Evolutionary conservation across 2,113 vertebrate genomes (phyloP), one percentile per base, ranked within the genome.

Genomic region (Lates calcarifer): DNA sequence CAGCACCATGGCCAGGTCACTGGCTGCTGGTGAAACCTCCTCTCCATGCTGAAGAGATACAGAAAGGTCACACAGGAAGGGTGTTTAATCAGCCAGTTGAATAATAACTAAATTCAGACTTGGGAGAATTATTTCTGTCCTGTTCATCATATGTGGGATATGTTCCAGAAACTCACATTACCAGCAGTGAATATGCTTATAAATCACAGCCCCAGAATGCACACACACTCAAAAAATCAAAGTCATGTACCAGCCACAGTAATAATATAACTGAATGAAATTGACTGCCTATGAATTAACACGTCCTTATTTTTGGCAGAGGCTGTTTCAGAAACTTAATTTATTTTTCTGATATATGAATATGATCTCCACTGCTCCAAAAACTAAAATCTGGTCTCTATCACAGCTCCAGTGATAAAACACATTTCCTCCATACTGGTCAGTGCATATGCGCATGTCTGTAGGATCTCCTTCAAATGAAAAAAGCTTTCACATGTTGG

Each of bases 1-100:
- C 93, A 99, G 94, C 20, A 99, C 97, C 97, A 98, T 97, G 82
- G 97, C 98, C 91, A 99, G 94, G 90, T 98, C 97, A 0, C 97
- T 98, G 91, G 97, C 98, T 0, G 97, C 98, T 0, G 97, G 97
- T 33, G 97, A 98, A n/a, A 97, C 95, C 86, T 98, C 97, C 74
- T 99, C 98, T 0, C 97, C 96, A 0, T 98, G 97, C 98, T 99
- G 92, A 0, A 61, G 33, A 80, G 3, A 58, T 0, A 70, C 14
- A 73, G 24, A 37, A 9, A 65, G 6, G 1, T 13, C 3, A 11
- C 15, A 28, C 22, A 77, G 26, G 17, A 71, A 33, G 29, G 4
- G 51, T 4, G 4, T 15, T n/a, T 22, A 22, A 26, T 33, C 13
- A 28, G 22, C 0, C 37, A 18, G n/a, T n/a, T n/a, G n/a, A 22